Conservation (phyloP, 2,888 invertebrate species). For the Chrysolina oricalcia region DNA sequence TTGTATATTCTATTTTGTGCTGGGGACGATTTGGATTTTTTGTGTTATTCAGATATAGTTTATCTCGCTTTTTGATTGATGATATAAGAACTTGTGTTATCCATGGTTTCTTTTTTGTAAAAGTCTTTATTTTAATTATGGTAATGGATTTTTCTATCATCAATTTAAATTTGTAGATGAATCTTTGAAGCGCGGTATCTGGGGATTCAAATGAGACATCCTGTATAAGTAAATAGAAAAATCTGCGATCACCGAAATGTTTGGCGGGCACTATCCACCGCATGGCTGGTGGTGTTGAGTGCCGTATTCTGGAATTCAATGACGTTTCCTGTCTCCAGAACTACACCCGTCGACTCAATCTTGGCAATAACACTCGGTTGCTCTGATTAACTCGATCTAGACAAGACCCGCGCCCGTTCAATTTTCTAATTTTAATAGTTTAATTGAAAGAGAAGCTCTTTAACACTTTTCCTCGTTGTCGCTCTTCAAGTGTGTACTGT, state of each 20-base stretch:
- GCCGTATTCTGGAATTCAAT: conserved; percentile 17
- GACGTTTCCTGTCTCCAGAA: conserved; percentile 24
- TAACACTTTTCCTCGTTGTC: conserved; percentile 16
- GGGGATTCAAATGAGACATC: too few relatives aligned
- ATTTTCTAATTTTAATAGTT: conserved; percentile 33
- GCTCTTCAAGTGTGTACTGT: conserved; percentile 44
- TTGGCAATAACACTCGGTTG: conserved; percentile 11
- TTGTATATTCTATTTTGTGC: too few relatives aligned
- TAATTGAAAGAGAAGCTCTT: conserved; percentile 34
- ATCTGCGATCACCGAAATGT: neutral
- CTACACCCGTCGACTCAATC: neutral
- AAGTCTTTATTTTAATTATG: too few relatives aligned
- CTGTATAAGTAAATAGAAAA: too few relatives aligned
- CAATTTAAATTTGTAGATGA: too few relatives aligned
- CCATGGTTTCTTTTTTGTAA: too few relatives aligned
- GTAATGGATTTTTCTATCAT: too few relatives aligned
- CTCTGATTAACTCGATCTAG: neutral
- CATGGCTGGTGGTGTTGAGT: conserved; percentile 7
- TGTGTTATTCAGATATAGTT: too few relatives aligned
- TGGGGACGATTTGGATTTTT: too few relatives aligned
- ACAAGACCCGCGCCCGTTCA: conserved; percentile 17
- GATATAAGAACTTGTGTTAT: too few relatives aligned
- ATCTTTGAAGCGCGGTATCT: too few relatives aligned
- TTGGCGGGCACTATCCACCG: neutral
- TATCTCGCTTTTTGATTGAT: too few relatives aligned